phyloP scores from a whole-genome alignment of 2,113 vertebrate species.

The Mobula hypostoma region DNA sequence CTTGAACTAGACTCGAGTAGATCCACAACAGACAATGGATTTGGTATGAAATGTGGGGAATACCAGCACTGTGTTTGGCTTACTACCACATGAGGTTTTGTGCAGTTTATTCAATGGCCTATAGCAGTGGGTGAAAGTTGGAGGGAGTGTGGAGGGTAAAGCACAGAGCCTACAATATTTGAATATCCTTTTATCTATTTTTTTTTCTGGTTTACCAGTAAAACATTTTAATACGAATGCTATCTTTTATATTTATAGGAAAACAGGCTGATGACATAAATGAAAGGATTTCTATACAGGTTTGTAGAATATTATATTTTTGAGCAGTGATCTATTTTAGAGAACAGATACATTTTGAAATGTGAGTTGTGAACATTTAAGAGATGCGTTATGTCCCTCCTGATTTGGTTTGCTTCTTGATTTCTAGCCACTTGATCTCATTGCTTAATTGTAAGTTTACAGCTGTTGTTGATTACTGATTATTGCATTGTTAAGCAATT shows the following conservation, averaged over 20 bases:
- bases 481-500: no score
- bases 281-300: slow-evolving; percentile 55
- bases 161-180: neutral
- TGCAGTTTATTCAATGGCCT: neutral
- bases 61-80: no score
- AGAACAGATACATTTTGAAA: neutral
- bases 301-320: slow-evolving; percentile 44
- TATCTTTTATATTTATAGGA: slow-evolving; percentile 54
- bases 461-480: no score
- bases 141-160: neutral
- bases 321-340: neutral
- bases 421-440: no score
- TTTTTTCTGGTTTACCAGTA: neutral
- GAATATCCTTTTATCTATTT: neutral
- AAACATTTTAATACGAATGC: neutral
- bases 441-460: no score
- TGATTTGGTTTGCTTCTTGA: no score
- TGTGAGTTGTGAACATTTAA: neutral
- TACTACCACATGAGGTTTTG: neutral
- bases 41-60: neutral
- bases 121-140: neutral
- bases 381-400: neutral
- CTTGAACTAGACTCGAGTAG: no score
- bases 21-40: no score
- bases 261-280: slow-evolving; percentile 45